A percentile compares a stretch with the other conserved stretches of the same genome.
Evolutionary conservation across 2,797 vertebrate genomes (phyloP).

Genomic region (Nyctalus aviator): DNA sequence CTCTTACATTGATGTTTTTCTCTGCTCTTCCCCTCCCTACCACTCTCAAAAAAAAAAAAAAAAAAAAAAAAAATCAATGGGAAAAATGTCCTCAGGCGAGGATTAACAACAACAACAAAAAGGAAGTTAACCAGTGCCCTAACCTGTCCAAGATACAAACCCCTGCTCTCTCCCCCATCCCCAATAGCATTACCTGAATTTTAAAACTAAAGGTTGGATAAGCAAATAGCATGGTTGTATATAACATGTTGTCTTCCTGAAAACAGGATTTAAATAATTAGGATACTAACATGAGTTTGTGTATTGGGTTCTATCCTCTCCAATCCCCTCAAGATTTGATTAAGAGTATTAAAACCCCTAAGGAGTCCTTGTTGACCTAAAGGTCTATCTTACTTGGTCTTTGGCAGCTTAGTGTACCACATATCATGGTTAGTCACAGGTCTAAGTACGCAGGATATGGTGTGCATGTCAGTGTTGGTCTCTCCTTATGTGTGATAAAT

Average conservation of each 20-base stretch:
- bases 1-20: neutral
- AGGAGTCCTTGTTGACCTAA: neutral
- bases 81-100: too few relatives aligned
- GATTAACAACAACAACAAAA: neutral
- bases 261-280: neutral
- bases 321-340: neutral
- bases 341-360: neutral
- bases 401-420: neutral
- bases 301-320: neutral
- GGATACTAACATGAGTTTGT: neutral
- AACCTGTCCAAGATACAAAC: neutral
- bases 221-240: neutral
- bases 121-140: neutral
- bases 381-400: too few relatives aligned
- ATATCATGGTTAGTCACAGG: neutral
- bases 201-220: neutral
- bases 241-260: neutral
- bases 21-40: neutral
- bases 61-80: neutral
- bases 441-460: neutral
- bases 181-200: neutral
- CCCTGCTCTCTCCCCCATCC: fast-evolving
- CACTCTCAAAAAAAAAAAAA: neutral
- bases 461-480: neutral
- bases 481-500: neutral